Conservation (phyloP, 1,140 invertebrate genomes). For the Drosophila sproati region DNA sequence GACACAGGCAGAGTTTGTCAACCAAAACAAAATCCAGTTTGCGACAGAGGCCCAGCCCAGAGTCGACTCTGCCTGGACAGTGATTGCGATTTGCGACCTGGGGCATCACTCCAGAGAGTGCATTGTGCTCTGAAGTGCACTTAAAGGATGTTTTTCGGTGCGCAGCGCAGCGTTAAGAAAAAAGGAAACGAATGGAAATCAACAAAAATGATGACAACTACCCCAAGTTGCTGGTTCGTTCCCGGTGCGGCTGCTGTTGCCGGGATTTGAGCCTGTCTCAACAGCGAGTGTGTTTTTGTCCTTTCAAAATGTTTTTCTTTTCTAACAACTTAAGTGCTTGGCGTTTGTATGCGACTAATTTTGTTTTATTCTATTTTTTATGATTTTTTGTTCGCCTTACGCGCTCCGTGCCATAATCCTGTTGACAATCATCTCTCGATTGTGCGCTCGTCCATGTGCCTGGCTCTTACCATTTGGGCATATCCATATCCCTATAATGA, state of each 20-base stretch:
- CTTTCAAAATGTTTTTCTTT: constrained; percentile 83
- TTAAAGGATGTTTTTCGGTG: constrained; percentile 72
- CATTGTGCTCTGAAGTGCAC: constrained; percentile 80
- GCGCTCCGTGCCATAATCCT: constrained; percentile 50
- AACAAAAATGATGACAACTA: constrained; percentile 78
- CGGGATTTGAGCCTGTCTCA: constrained; percentile 5
- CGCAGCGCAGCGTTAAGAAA: constrained; percentile 46
- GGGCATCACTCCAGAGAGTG: constrained; percentile 47
- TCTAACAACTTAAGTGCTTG: constrained; percentile 77
- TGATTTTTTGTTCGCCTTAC: constrained; percentile 28
- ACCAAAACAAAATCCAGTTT: constrained; percentile 31
- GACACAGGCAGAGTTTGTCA: constrained; percentile 5
- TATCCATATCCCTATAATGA: constrained; percentile 53
- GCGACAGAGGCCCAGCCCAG: constrained; percentile 24
- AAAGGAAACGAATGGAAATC: constrained; percentile 53
- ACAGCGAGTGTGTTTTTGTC: constrained; percentile 69
- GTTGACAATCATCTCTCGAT: constrained; percentile 73
- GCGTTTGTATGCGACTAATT: constrained; percentile 70
- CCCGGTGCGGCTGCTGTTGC: constrained; percentile 19
- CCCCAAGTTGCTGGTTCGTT: constrained; percentile 39
- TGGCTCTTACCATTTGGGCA: constrained; percentile 3
- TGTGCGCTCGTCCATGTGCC: constrained; percentile 60
- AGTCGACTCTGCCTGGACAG: constrained; percentile 18
- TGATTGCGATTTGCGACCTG: constrained; percentile 1
- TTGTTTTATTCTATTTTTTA: constrained; percentile 35